Percentiles rank a stretch among this genome's conserved stretches.
Conservation (phyloP, 2,888 invertebrate species). For the Xestia xanthographa region DNA sequence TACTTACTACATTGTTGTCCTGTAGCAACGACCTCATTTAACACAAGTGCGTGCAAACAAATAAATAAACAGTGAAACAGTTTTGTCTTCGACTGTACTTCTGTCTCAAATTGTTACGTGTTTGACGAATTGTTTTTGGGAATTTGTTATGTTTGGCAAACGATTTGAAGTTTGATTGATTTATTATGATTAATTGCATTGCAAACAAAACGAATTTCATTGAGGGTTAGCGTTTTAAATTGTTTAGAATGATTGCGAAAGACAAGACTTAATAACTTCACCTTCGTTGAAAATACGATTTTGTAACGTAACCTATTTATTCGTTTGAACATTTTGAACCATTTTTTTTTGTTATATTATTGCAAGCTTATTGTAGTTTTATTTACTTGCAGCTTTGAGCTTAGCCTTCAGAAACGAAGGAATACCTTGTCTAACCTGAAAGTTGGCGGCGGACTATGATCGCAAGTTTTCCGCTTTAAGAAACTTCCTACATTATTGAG, state of each 20-base stretch:
- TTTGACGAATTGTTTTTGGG: not conserved
- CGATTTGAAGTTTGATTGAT: slow-evolving; percentile 1
- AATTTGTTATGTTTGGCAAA: not conserved
- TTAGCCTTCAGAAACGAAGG: not conserved
- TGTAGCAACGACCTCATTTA: slow-evolving; percentile 34
- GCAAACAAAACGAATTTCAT: not conserved
- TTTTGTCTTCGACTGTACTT: slow-evolving; percentile 29
- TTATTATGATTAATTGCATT: slow-evolving; percentile 4
- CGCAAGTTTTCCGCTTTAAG: not conserved
- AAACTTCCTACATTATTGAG: slow-evolving; percentile 11
- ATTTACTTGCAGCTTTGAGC: not conserved
- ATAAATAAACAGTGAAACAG: slow-evolving; percentile 17
- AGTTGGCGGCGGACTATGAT: not conserved
- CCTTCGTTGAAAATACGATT: not conserved
- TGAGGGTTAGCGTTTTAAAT: not conserved
- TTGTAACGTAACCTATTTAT: not conserved
- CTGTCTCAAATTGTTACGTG: not conserved
- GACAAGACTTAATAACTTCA: not conserved
- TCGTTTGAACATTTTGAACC: not conserved
- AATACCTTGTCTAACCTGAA: not conserved
- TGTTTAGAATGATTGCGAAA: not conserved
- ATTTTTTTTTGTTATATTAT: not conserved
- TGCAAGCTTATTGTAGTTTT: not conserved
- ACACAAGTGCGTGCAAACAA: slow-evolving; percentile 14
- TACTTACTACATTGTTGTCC: slow-evolving; percentile 45